Base-by-base conservation (phyloP, 2,888 invertebrate genomes). In the Cantharis lateralis region DNA sequence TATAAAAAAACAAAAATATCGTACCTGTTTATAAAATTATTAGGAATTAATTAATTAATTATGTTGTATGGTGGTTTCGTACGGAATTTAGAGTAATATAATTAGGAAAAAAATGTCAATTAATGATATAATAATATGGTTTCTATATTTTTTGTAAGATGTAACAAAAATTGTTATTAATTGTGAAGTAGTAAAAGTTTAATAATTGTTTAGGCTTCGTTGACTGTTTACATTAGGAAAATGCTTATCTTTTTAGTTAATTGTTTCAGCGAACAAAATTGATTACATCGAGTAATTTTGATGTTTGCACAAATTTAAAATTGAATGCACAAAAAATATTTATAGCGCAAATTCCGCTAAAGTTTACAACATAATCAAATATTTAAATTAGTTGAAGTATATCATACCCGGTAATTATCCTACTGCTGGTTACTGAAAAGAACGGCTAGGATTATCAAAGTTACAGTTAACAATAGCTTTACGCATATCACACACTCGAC, bases 11-110 rank as follows among this genome's bases (percentile, higher is more conserved):
- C 64, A 66, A 66, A 66, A 66, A 20, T 66, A 66, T 73, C 62
- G 73, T 73, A 73, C 73, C 73, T 73, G 73, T 73, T 68, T 68
- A 69, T 73, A 32, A 72, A 69, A 69, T 64, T 16, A 64, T 64
- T 64, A 64, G 64, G 16, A 64, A 18, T 64, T 16, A 15, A 64
- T 15, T 24, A 24, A 24, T 24, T 24, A 64, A 48, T 66, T 69
- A 15, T 72, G 18, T 20, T 15, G 48, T 61, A 66, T 61, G 66
- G 13, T 72, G 24, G 28, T 32, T 74, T 70, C 69, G 64, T 64
- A 62, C 62, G 66, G 28, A 75, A 75, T 68, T 62, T 20, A 20
- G 28, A 71, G 68, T 71, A 68, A 18, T 62, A n/a, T 66, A 69
- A 18, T 32, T 20, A 64, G 24, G 63, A 70, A 32, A 48, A 66